A percentile compares a stretch with the other conserved stretches of the same genome.
Evolutionary conservation across 2,797 vertebrate genomes (phyloP).

Genomic region (Squalus acanthias): DNA sequence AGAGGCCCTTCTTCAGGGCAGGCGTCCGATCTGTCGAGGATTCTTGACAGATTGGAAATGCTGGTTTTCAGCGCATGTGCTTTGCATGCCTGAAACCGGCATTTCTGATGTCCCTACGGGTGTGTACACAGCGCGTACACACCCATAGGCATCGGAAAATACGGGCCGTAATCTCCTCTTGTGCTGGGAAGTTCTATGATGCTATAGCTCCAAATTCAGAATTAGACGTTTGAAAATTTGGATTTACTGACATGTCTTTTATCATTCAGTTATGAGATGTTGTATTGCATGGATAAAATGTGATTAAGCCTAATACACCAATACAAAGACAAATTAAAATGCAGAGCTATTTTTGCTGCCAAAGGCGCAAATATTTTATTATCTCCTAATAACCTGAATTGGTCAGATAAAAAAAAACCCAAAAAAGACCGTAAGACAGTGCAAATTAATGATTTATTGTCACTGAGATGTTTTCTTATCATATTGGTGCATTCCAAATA

Average conservation of each 20-base stretch:
- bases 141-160: too few species aligned
- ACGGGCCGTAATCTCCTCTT: neutral
- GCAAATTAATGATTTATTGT: conserved; percentile 33
- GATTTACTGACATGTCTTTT: neutral
- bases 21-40: too few species aligned
- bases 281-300: neutral
- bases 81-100: too few species aligned
- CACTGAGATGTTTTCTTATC: conserved; percentile 2
- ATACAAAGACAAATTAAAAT: neutral
- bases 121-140: too few species aligned
- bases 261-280: neutral
- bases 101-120: too few species aligned
- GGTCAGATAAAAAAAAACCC: neutral
- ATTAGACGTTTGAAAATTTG: neutral
- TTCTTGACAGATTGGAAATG: too few species aligned
- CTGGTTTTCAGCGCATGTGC: too few species aligned
- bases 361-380: neutral
- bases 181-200: neutral
- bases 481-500: conserved; percentile 15
- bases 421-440: neutral
- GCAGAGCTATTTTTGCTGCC: neutral
- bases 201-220: neutral
- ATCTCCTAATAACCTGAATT: neutral
- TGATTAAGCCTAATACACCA: neutral
- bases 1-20: too few species aligned